Evolutionary conservation across 2,113 vertebrate genomes (phyloP), one percentile per base, ranked within the genome.

Genomic region (Dicentrarchus labrax): DNA sequence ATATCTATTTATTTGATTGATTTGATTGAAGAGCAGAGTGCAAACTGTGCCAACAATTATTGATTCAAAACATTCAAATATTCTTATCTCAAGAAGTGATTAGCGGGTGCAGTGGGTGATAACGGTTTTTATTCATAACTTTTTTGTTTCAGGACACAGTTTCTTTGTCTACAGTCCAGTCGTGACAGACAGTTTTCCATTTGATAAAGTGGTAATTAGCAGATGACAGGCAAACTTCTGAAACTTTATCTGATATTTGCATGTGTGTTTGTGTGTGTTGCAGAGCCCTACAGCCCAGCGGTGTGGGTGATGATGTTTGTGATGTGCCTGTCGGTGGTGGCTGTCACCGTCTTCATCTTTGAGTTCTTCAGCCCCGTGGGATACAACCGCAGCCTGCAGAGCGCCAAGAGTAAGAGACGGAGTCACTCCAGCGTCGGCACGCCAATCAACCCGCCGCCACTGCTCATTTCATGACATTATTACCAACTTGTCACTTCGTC

Each of bases 251-350:
- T 57, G 17, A 79, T 65, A 8, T 77, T 60, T 7, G 11, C 43
- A 8, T 61, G 41, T 38, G 21, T 66, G 22, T 45, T 76, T 78
- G 53, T 56, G 57, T 88, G 70, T 53, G 38, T 89, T 86, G 1
- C 92, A 98, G 97, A 98, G 89, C 97, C 97, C 41, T 98, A 98
- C 94, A 98, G 97, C 91, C 97, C 97, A 0, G 97, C 97, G 1
- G 97, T 98, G 82, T 98, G 97, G 97, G 97, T 98, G 92, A 98
- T 98, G 97, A 98, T 98, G 97, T 98, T 98, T 48, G 97, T 98
- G 83, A 98, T 98, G 97, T 98, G 97, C 88, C 96, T 98, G 92
- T 98, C 97, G 16, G 97, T 98, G 88, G 97, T 98, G 30, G 97
- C 97, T 0, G 96, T 98, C 93, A 98, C 97, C 1, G 97, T 98